A percentile compares a stretch with the other conserved stretches of the same genome.
phyloP scores from a whole-genome alignment of 1,140 invertebrate species.

The Papilio glaucus region DNA sequence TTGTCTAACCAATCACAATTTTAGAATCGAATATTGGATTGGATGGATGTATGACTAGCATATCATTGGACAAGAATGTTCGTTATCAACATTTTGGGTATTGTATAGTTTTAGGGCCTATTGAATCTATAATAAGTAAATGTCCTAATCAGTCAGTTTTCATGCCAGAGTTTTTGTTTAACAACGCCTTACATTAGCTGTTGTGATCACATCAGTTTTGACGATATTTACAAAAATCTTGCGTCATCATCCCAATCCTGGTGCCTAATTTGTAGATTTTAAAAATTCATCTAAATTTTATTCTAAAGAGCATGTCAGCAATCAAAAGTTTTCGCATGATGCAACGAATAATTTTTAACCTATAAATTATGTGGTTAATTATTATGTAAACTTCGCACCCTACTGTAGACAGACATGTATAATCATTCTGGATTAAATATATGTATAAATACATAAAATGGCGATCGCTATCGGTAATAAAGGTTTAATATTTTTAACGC shows the following conservation, averaged over 20 bases:
- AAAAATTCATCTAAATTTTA: too few relatives aligned
- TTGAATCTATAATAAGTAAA: not conserved
- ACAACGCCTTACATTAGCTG: not conserved
- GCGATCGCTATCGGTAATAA: slow-evolving; percentile 1
- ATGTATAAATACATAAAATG: not conserved
- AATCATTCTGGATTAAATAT: not conserved
- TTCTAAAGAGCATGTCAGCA: too few relatives aligned
- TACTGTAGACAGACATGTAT: not conserved
- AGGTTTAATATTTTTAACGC: not conserved
- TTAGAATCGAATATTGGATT: not conserved
- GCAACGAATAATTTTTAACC: too few relatives aligned
- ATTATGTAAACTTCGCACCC: too few relatives aligned
- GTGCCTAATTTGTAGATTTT: too few relatives aligned
- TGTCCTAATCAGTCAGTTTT: not conserved
- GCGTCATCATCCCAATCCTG: too few relatives aligned
- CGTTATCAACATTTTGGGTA: not conserved
- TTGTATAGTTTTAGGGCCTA: not conserved
- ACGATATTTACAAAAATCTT: not conserved
- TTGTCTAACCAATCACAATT: not conserved
- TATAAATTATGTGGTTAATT: too few relatives aligned
- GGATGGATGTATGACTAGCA: not conserved
- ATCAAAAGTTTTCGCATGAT: too few relatives aligned
- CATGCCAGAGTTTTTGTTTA: slow-evolving; percentile 1
- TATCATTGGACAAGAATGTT: not conserved
- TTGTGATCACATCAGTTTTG: not conserved